These are phyloP conservation scores for Nemotelus pantherinus DNA, from an alignment of 2,888 invertebrate species.

Conservation along the genomic window DNA sequence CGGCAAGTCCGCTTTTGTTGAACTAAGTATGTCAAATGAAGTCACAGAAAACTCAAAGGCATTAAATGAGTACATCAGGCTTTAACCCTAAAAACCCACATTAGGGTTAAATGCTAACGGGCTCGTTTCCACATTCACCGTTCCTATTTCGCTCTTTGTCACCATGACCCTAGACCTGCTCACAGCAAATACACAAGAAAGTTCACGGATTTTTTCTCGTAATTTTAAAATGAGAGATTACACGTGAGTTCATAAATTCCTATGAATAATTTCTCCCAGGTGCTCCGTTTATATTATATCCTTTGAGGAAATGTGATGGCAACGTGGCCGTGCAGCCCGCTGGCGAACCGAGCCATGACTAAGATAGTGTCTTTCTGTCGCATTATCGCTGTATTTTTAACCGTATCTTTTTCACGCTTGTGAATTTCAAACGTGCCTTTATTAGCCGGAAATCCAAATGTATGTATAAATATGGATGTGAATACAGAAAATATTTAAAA, in stretches of 20 bases:
- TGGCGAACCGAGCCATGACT: not conserved
- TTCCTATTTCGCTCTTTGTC: too few species aligned
- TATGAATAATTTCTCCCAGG: constrained; percentile 42
- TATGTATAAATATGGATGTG: too few species aligned
- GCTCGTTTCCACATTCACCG: too few species aligned
- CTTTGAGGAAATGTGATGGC: not conserved
- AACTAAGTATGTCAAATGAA: too few species aligned
- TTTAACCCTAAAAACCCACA: not conserved
- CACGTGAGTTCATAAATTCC: constrained; percentile 44
- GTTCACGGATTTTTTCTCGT: constrained; percentile 3
- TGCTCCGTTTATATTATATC: constrained; percentile 13
- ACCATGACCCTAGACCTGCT: not conserved
- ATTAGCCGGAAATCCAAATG: too few species aligned
- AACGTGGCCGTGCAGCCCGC: not conserved
- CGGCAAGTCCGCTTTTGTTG: too few species aligned
- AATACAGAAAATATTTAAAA: too few species aligned
- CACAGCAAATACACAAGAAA: not conserved
- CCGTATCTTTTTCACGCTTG: not conserved
- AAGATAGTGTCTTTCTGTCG: not conserved
- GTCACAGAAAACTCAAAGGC: too few species aligned
- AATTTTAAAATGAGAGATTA: constrained; percentile 41
- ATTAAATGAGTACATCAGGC: too few species aligned
- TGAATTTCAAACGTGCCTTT: not conserved
- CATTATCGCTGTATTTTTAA: not conserved
- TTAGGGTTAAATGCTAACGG: not conserved